A percentile compares a stretch with the other conserved stretches of the same genome.
Evolutionary conservation across 2,888 invertebrate genomes (phyloP).

Genomic region (Drosophila eohydei): DNA sequence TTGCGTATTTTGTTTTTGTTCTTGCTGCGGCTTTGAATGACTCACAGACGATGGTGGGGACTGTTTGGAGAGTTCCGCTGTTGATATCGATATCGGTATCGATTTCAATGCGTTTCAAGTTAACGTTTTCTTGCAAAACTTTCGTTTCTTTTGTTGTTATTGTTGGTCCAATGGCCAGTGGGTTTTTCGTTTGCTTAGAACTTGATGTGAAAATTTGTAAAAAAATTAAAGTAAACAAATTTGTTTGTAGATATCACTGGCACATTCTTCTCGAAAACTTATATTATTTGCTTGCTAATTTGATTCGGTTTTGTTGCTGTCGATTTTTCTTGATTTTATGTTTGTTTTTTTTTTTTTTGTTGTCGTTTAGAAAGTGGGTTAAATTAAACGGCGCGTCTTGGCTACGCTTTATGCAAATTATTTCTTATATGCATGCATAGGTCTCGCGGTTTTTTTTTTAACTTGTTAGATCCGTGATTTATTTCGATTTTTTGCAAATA

Average conservation of each 20-base stretch:
- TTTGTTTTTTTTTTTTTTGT: conserved; percentile 21
- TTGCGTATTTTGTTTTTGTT: conserved; percentile 56
- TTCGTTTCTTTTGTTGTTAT: conserved; percentile 12
- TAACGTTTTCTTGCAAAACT: conserved; percentile 46
- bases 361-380: conserved; percentile 79
- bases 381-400: conserved; percentile 64
- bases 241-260: conserved; percentile 58
- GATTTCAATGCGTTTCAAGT: conserved; percentile 59
- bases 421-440: conserved; percentile 24
- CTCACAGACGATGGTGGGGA: conserved; percentile 28
- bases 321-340: conserved; percentile 52
- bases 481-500: conserved; percentile 69
- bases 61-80: conserved; percentile 55
- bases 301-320: conserved; percentile 53
- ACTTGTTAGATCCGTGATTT: conserved; percentile 67
- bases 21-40: conserved; percentile 44
- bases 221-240: conserved; percentile 48
- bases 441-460: conserved; percentile 37
- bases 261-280: conserved; percentile 49
- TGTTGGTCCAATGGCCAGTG: conserved; percentile 32
- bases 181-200: conserved; percentile 46
- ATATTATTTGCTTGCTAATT: conserved; percentile 69
- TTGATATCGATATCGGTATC: conserved; percentile 59
- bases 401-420: conserved; percentile 66
- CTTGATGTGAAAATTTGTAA: conserved; percentile 41